These are phyloP conservation scores for Amphiprion ocellaris DNA, from an alignment of 2,113 vertebrate species.

Conservation along the genomic window DNA sequence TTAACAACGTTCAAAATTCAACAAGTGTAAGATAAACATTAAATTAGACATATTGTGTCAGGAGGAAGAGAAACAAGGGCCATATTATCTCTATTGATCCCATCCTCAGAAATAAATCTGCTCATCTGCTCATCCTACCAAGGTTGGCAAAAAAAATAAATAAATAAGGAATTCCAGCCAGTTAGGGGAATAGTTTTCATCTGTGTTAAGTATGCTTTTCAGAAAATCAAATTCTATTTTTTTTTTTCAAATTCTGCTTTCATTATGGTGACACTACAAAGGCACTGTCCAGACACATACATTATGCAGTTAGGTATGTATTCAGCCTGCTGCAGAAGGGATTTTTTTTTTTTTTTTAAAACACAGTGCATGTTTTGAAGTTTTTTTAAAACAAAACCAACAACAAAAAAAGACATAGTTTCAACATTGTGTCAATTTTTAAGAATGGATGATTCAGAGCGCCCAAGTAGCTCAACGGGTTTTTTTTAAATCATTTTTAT, in stretches of 20 bases:
- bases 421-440: too few relatives aligned
- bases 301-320: not conserved
- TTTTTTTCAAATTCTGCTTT: not conserved
- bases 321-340: not conserved
- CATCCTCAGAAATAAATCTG: conserved; percentile 94
- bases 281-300: too few relatives aligned
- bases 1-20: conserved; percentile 95
- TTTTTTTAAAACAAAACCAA: too few relatives aligned
- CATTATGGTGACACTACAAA: not conserved
- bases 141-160: conserved; percentile 81
- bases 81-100: conserved; percentile 89
- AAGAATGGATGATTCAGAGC: too few relatives aligned
- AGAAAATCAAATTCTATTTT: not conserved
- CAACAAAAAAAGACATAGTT: too few relatives aligned
- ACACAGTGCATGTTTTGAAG: too few relatives aligned
- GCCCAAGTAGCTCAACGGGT: too few relatives aligned
- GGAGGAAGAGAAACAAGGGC: conserved; percentile 82
- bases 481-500: too few relatives aligned
- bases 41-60: conserved; percentile 93
- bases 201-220: conserved; percentile 29
- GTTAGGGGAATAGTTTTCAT: conserved; percentile 64
- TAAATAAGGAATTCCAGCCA: conserved; percentile 86
- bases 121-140: conserved; percentile 87
- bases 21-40: conserved; percentile 94
- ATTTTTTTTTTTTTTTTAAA: too few relatives aligned